Conservation (phyloP, 2,888 invertebrate species). For the Patella pellucida region DNA sequence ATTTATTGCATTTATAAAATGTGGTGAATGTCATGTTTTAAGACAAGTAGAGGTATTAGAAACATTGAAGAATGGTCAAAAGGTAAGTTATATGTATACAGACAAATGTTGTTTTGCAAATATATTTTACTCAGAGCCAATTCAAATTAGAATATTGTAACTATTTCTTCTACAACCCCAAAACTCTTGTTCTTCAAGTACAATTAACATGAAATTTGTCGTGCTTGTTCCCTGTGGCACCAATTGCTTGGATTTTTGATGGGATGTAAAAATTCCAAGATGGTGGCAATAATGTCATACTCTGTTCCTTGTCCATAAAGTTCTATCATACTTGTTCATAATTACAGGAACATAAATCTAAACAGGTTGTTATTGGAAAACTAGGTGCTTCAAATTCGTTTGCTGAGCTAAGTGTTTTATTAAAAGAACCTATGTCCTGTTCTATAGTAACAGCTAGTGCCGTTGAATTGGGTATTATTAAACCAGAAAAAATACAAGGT, state of each 20-base stretch:
- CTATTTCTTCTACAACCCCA: too few relatives aligned
- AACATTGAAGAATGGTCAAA: slow-evolving; percentile 57
- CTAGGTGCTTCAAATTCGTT: slow-evolving; percentile 63
- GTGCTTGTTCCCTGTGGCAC: too few relatives aligned
- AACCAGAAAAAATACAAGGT: slow-evolving; percentile 61
- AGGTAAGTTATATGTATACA: slow-evolving; percentile 44
- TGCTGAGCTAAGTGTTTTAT: slow-evolving; percentile 66
- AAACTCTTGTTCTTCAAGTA: too few relatives aligned
- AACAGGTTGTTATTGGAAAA: slow-evolving; percentile 69
- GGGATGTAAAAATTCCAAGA: too few relatives aligned
- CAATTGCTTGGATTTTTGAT: too few relatives aligned
- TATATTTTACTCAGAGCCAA: too few relatives aligned
- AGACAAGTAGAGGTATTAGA: slow-evolving; percentile 64
- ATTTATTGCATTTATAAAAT: slow-evolving; percentile 66
- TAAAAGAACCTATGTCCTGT: slow-evolving; percentile 66
- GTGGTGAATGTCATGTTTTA: slow-evolving; percentile 68
- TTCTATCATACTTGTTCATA: too few relatives aligned
- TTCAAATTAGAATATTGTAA: too few relatives aligned
- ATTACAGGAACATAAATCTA: slow-evolving; percentile 57
- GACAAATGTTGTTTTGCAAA: too few relatives aligned
- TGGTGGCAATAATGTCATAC: too few relatives aligned
- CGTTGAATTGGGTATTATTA: slow-evolving; percentile 62
- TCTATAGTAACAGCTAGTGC: slow-evolving; percentile 65
- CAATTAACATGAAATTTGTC: too few relatives aligned
- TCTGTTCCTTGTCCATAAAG: too few relatives aligned